Conservation (phyloP, 2,797 vertebrate genomes). For the Scarus forsteni region DNA sequence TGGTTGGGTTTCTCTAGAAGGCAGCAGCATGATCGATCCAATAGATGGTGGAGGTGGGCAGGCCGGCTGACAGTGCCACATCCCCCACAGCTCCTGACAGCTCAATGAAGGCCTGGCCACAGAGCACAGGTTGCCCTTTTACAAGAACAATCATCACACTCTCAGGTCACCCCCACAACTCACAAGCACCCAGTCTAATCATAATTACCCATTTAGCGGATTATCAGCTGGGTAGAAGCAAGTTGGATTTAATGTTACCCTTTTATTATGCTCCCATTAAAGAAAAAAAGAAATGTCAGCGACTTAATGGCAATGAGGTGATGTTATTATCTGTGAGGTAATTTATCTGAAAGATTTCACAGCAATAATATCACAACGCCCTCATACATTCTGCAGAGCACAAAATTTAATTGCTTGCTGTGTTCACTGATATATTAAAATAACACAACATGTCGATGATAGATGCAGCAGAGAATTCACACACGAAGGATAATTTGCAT, state of each 20-base stretch:
- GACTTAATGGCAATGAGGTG: slow-evolving; percentile 57
- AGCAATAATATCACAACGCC: slow-evolving; percentile 58
- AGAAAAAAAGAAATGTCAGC: slow-evolving; percentile 75
- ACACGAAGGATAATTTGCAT: slow-evolving; percentile 47
- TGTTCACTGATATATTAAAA: slow-evolving; percentile 37
- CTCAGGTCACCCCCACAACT: slow-evolving; percentile 59
- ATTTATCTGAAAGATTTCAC: slow-evolving; percentile 71
- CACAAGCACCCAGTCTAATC: slow-evolving; percentile 62
- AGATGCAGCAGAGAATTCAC: slow-evolving; percentile 34
- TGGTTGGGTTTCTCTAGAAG: slow-evolving; percentile 72
- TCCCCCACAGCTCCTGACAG: slow-evolving; percentile 62
- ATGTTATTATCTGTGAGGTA: slow-evolving; percentile 69
- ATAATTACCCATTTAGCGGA: slow-evolving; percentile 72
- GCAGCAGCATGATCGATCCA: slow-evolving; percentile 63
- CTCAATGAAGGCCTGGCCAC: slow-evolving; percentile 56
- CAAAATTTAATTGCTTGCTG: slow-evolving; percentile 47
- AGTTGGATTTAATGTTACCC: slow-evolving; percentile 63
- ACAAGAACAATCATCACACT: slow-evolving; percentile 54
- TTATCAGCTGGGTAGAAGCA: slow-evolving; percentile 59
- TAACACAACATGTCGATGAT: slow-evolving; percentile 47
- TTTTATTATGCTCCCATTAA: slow-evolving; percentile 69
- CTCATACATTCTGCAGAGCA: slow-evolving; percentile 48
- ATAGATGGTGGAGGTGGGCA: slow-evolving; percentile 50
- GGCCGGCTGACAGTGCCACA: slow-evolving; percentile 46
- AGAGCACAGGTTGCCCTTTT: slow-evolving; percentile 63